These are phyloP conservation scores for Bembecia ichneumoniformis DNA, from an alignment of 2,888 invertebrate species.

Conservation along the genomic window DNA sequence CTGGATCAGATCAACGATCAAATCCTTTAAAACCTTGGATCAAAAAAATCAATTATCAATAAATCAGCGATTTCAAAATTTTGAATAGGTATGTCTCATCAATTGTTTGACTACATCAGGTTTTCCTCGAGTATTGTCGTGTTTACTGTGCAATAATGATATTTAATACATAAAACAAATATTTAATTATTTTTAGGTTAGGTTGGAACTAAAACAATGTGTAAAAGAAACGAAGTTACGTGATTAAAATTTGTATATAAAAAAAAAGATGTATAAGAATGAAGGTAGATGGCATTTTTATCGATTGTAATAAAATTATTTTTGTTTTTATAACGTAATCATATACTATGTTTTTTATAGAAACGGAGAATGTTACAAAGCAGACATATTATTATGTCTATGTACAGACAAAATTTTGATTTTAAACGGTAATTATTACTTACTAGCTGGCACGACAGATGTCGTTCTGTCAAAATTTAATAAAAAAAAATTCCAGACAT, in stretches of 20 bases:
- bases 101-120: no score
- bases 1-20: no score
- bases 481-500: no score
- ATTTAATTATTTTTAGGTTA: constrained; percentile 34
- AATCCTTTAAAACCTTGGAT: no score
- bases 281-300: constrained; percentile 17
- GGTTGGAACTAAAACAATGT: constrained; percentile 57
- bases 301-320: constrained; percentile 12
- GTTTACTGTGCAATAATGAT: neutral
- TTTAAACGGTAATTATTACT: no score
- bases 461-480: no score
- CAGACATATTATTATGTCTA: neutral
- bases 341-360: neutral
- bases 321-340: constrained; percentile 15
- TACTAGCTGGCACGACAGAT: no score
- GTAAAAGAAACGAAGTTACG: constrained; percentile 55
- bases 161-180: neutral
- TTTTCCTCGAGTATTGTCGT: no score
- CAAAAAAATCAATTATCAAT: no score
- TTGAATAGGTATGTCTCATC: no score
- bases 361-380: neutral
- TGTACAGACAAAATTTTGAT: no score
- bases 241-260: constrained; percentile 49
- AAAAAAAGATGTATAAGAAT: constrained; percentile 29
- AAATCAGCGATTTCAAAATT: no score